Base-by-base conservation (phyloP, 2,797 vertebrate species). In the Graptemys geographica region DNA sequence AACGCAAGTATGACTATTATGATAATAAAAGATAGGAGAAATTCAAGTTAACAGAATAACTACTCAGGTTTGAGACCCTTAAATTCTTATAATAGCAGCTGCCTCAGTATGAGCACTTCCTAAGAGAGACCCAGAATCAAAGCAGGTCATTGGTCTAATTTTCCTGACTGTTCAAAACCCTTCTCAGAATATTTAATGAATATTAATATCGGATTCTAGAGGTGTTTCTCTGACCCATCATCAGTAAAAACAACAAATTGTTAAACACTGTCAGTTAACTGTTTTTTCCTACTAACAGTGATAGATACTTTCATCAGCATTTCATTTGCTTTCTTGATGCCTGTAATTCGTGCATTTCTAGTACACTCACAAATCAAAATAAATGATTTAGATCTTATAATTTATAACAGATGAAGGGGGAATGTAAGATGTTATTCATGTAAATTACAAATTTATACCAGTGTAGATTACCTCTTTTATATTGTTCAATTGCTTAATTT, bases 341-440 rank as follows among this genome's bases (percentile, higher is more conserved):
- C 84, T 86, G 78, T 33, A 83, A 74, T 53, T 69, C 44, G 74
- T 89, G 94, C 69, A 87, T 86, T 96, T 94, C 86, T 87, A 91
- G 55, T 1, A 31, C 86, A 57, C 74, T 91, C 86, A 96, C 94
- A 96, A 37, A 95, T 93, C 95, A 96, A 83, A 87, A 74, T 49
- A 51, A 96, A 89, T 81, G 74, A 94, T 94, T 97, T 93, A 90
- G 94, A 96, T 93, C 96, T 96, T 90, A 86, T 86, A 93, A 97
- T 97, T 93, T 96, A 96, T 91, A 97, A 94, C 81, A 91, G 95
- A 95, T 95, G 89, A 96, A 94, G 13, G 16, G 55, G 81, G 74
- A 95, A 94, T 95, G 94, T 90, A 95, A 90, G 81, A 95, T 86
- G 90, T 79, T 96, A 95, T 94, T 95, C 0, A 0, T 93, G 94